phyloP scores from a whole-genome alignment of 2,888 invertebrate genomes.

The Leptopilina syphax region DNA sequence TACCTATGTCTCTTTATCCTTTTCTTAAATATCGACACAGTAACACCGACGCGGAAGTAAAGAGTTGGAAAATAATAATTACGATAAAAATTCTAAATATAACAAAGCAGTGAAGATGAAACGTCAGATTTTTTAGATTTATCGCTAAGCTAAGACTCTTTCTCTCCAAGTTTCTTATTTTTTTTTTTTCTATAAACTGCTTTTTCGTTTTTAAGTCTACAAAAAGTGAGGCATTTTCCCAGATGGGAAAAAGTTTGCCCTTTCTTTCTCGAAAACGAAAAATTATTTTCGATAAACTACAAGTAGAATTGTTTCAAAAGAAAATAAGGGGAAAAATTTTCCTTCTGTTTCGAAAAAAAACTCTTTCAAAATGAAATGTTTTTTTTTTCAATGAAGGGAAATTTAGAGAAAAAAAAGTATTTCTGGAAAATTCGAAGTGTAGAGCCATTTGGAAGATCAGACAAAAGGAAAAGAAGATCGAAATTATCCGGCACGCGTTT shows the following conservation, averaged over 20 bases:
- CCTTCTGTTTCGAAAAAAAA: too few relatives aligned
- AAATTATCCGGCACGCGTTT: slow-evolving; percentile 25
- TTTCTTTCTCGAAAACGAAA: too few relatives aligned
- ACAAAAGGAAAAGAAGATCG: slow-evolving; percentile 29
- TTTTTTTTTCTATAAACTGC: background rate
- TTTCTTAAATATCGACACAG: slow-evolving; percentile 44
- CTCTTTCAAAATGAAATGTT: too few relatives aligned
- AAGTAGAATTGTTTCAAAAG: too few relatives aligned
- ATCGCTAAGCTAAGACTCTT: slow-evolving; percentile 41
- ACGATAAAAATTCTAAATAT: slow-evolving; percentile 13
- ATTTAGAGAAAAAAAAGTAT: background rate
- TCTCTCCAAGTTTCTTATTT: slow-evolving; percentile 18
- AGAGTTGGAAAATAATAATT: slow-evolving; percentile 1
- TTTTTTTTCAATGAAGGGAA: too few relatives aligned
- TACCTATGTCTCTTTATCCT: slow-evolving; percentile 39
- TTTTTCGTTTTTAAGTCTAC: background rate
- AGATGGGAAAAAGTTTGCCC: too few relatives aligned
- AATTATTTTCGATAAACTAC: too few relatives aligned
- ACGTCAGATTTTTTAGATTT: background rate
- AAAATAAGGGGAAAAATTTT: too few relatives aligned
- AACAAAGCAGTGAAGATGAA: slow-evolving; percentile 28
- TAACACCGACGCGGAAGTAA: slow-evolving; percentile 42
- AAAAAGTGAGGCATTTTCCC: too few relatives aligned
- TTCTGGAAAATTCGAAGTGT: background rate
- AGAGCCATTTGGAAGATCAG: slow-evolving; percentile 34